A percentile compares a stretch with the other conserved stretches of the same genome.
Conservation (phyloP, 1,140 invertebrate species). For the Micrasema minimum region DNA sequence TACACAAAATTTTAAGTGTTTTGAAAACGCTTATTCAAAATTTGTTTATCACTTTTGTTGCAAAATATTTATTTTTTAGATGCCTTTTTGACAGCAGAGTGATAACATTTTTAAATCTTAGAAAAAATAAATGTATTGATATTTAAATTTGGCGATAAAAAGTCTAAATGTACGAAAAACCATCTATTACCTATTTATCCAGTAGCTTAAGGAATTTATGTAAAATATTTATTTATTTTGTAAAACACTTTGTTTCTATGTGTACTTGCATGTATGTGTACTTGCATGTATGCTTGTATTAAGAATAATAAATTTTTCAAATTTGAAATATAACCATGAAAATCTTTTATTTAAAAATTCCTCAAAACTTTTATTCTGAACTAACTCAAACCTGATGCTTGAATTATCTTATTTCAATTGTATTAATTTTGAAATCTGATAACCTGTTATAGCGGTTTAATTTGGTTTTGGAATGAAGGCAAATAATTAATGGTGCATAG, state of each 20-base stretch:
- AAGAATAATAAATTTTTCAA: constrained; percentile 37
- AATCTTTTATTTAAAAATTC: neutral
- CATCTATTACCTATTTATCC: constrained; percentile 40
- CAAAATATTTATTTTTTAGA: neutral
- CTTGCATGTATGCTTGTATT: constrained; percentile 16
- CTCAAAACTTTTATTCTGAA: too few species aligned
- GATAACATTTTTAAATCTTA: constrained; percentile 4
- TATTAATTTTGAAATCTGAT: too few species aligned
- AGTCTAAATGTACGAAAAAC: constrained; percentile 36
- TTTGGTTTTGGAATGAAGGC: too few species aligned
- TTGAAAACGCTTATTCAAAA: neutral
- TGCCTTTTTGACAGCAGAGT: too few species aligned
- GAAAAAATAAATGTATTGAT: constrained; percentile 9
- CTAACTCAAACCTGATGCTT: too few species aligned
- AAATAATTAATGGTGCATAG: too few species aligned
- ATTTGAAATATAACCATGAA: neutral
- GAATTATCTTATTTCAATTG: too few species aligned
- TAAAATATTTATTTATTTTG: constrained; percentile 54
- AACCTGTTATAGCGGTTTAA: too few species aligned
- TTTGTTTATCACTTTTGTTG: constrained; percentile 29
- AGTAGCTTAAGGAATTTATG: constrained; percentile 29
- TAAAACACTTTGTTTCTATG: constrained; percentile 49
- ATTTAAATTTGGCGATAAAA: constrained; percentile 37
- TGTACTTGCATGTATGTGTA: constrained; percentile 2
- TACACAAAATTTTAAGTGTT: too few species aligned